A percentile compares a stretch with the other conserved stretches of the same genome.
Evolutionary conservation across 1,140 invertebrate species (phyloP).

Genomic region (Euwallacea fornicatus): DNA sequence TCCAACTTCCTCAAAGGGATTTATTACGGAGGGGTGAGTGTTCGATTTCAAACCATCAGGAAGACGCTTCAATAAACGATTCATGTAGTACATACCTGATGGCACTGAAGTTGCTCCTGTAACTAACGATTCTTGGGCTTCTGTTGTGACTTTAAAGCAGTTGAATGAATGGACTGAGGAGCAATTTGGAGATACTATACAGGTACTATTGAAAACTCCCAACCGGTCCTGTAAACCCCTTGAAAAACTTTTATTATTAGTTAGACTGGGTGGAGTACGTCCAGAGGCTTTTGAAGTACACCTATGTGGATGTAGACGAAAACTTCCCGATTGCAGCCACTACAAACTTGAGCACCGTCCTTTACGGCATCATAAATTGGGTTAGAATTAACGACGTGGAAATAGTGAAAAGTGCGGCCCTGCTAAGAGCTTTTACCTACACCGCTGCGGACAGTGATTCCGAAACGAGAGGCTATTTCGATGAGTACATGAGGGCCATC

Average conservation of each 20-base stretch:
- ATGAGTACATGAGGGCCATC: constrained; percentile 39
- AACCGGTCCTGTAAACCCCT: background rate
- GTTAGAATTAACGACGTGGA: constrained; percentile 40
- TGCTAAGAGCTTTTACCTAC: constrained; percentile 44
- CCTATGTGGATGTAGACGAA: constrained; percentile 41
- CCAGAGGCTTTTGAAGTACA: constrained; percentile 34
- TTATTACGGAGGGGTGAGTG: constrained; percentile 34
- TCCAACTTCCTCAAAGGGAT: constrained; percentile 40
- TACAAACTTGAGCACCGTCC: constrained; percentile 7
- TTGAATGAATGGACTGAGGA: constrained; percentile 46
- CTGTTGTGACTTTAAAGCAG: constrained; percentile 36
- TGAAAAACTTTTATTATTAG: constrained; percentile 39
- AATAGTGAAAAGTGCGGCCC: constrained; percentile 47
- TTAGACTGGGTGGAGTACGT: constrained; percentile 49
- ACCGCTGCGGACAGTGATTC: constrained; percentile 46
- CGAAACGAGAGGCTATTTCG: constrained; percentile 39
- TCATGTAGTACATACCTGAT: constrained; percentile 35
- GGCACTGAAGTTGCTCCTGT: constrained; percentile 16
- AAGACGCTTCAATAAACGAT: background rate
- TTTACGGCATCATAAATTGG: constrained; percentile 46
- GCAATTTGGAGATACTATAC: constrained; percentile 38
- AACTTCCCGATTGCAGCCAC: constrained; percentile 35
- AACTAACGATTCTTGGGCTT: constrained; percentile 2
- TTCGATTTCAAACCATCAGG: background rate
- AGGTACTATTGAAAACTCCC: constrained; percentile 19